Base-by-base conservation (phyloP, 2,113 vertebrate species). In the Enhydra lutris region DNA sequence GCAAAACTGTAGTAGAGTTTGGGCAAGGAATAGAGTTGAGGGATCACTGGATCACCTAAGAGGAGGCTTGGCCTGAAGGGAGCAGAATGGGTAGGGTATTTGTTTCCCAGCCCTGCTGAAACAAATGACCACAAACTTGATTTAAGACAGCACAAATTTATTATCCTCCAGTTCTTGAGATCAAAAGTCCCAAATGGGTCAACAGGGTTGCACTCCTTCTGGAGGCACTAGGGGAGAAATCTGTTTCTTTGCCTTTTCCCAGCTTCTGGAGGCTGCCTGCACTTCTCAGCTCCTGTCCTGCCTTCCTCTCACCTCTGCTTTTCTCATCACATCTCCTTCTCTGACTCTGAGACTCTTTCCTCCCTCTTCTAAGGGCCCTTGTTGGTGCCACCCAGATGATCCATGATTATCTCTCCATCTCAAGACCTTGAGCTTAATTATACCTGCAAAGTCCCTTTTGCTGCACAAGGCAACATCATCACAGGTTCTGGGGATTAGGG, bases 81-180 rank as follows among this genome's bases (percentile, higher is more conserved):
- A 5, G 0, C 4, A 8, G 3, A 31, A 1, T 24, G 21, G 6
- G 11, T 10, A 1, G 47, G 55, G 7, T 63, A 1, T 71, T 50
- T 2, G 0, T 65, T 79, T 36, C 12, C 45, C 55, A 6, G n/a
- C 26, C 20, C 31, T 61, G 89, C 50, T 59, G 6, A 88, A 57
- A 69, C 20, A 39, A 47, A 23, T 34, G 52, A n/a, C 34, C 34
- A 47, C n/a, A 67, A 82, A 45, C 20, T 18, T 29, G 52, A 42
- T 63, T 95, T 74, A 80, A 36, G 73, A 52, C 2, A 61, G 55
- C 71, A 86, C 7, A 65, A 6, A 23, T 47, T 0, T 67, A 14
- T 74, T 55, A 36, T 18, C 31, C 80, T 80, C n/a, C 42, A 34
- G 20, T 55, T 47, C 61, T 71, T 4, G 50, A 63, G 42, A 7